A percentile compares a stretch with the other conserved stretches of the same genome.
These are phyloP conservation scores for Onychorhynchus coronatus DNA, from an alignment of 2,113 vertebrate genomes.

Conservation along the genomic window DNA sequence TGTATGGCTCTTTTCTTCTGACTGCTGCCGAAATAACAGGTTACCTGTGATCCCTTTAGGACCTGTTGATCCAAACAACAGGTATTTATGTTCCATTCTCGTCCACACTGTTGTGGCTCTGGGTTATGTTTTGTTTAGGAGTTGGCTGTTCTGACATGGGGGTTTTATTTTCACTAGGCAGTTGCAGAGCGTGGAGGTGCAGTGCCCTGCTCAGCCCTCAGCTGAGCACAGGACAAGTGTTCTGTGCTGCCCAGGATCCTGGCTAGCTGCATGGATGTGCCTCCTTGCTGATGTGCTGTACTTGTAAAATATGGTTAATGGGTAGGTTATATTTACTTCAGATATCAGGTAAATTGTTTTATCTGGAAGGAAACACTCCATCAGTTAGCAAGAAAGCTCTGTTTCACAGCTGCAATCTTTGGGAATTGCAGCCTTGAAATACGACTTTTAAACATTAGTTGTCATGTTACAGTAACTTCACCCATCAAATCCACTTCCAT, in stretches of 20 bases:
- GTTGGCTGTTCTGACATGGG: not conserved
- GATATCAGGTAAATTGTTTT: constrained; percentile 29
- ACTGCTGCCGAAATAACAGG: not conserved
- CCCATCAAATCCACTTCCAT: not conserved
- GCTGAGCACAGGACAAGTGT: not conserved
- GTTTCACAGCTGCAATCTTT: constrained; percentile 21
- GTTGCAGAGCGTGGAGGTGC: not conserved
- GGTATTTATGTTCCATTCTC: not conserved
- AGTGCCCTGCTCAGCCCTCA: not conserved
- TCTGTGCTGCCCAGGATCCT: not conserved
- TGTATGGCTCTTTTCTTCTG: not conserved
- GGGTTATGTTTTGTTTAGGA: not conserved
- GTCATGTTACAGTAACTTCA: constrained; percentile 34
- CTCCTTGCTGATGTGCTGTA: not conserved
- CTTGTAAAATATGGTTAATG: constrained; percentile 22
- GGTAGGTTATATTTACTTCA: constrained; percentile 44
- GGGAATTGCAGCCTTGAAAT: constrained; percentile 37
- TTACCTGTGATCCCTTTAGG: constrained; percentile 23
- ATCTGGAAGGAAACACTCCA: constrained; percentile 21
- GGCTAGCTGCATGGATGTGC: not conserved
- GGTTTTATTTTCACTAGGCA: not conserved
- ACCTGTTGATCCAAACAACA: not conserved
- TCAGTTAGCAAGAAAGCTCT: constrained; percentile 35
- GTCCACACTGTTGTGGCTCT: not conserved
- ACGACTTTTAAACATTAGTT: constrained; percentile 14